Evolutionary conservation across 1,140 invertebrate genomes (phyloP), one percentile per base, ranked within the genome.

Genomic region (Eueides isabella): DNA sequence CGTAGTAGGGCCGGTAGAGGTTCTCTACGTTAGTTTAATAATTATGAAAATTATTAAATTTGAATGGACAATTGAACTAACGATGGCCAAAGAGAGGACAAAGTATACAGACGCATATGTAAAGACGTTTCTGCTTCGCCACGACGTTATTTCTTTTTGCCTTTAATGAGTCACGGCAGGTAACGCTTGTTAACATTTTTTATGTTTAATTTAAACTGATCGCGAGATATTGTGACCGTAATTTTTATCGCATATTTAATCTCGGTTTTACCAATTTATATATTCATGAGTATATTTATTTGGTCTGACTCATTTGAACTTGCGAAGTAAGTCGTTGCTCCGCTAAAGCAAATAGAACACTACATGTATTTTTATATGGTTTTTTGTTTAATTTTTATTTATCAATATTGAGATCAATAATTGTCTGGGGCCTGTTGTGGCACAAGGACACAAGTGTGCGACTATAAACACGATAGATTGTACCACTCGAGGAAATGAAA

Each of bases 231-330:
- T 48, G 41, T 48, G 41, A 5, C 7, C 19, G 48, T 55, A 9
- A 55, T 23, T 55, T 19, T 55, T 55, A 55, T 55, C 48, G 23
- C 48, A 12, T 26, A 26, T 26, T 55, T 5, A 23, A 55, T 55
- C 48, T 55, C 48, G 48, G 48, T 55, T 55, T 55, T 55, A 55
- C 48, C 48, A 55, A 55, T 55, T 55, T 55, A 55, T 23, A 55
- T 12, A 5, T 55, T 55, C 23, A 55, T 23, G 48, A 55, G 48
- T 19, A 55, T 55, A 23, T 11, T 55, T 55, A 26, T 55, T 55
- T 23, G 48, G 48, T 48, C 2, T 48, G 41, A 48, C 48, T 23
- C 48, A 55, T n/a, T n/a, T n/a, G n/a, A n/a, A n/a, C n/a, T n/a
- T 12, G 2, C 48, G 3, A 12, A 55, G 48, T 26, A 12, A 55